A percentile compares a stretch with the other conserved stretches of the same genome.
These are phyloP conservation scores for Stegodyphus mimosarum DNA, from an alignment of 1,140 invertebrate genomes.

Conservation along the genomic window DNA sequence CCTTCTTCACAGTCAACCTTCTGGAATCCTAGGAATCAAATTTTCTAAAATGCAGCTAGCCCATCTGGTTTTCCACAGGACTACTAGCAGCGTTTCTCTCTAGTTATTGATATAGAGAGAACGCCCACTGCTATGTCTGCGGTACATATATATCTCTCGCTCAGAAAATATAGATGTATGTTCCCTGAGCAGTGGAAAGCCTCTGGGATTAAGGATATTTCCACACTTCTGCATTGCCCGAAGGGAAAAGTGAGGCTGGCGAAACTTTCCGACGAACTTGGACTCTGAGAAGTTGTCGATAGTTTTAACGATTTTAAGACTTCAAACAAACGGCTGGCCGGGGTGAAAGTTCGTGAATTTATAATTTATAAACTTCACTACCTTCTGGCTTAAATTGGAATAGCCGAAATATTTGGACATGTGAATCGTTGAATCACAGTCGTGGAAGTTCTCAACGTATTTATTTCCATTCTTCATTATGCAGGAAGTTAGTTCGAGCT, in stretches of 20 bases:
- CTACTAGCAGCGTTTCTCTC: neutral
- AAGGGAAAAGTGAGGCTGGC: neutral
- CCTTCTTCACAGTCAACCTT: neutral
- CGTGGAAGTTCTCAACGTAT: too few species aligned
- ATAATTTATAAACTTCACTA: conserved; percentile 3
- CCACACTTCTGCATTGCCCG: neutral
- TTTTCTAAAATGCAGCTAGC: conserved; percentile 47
- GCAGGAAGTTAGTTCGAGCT: too few species aligned
- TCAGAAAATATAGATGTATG: too few species aligned
- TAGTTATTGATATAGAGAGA: conserved; percentile 12
- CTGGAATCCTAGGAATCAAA: conserved; percentile 45
- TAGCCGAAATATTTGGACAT: too few species aligned
- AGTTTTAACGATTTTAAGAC: conserved; percentile 47
- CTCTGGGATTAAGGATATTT: neutral
- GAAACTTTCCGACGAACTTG: neutral
- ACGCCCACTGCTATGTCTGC: neutral
- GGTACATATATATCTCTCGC: too few species aligned
- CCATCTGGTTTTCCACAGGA: conserved; percentile 35
- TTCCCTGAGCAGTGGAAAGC: neutral
- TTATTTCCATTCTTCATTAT: too few species aligned
- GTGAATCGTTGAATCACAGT: too few species aligned
- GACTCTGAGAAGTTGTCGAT: conserved; percentile 4
- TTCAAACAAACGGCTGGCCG: conserved; percentile 12
- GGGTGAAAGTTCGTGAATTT: conserved; percentile 8
- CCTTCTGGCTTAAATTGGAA: too few species aligned